Base-by-base conservation (phyloP, 2,797 vertebrate genomes). In the Urophycis tenuis region DNA sequence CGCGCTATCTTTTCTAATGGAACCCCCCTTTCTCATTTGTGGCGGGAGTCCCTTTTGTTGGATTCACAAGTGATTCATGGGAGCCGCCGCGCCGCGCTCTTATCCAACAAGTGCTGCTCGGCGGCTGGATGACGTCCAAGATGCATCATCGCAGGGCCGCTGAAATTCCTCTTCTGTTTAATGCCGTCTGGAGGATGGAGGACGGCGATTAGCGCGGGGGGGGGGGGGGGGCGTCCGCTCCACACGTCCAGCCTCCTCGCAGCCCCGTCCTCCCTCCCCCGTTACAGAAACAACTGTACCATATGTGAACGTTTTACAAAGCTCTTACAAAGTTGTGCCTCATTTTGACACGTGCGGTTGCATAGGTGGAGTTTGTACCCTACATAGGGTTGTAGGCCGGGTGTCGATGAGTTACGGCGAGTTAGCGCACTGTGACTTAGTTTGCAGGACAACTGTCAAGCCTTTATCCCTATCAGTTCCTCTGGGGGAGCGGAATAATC, bases 81-180 rank as follows among this genome's bases (percentile, higher is more conserved):
- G 83, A 82, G 83, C 79, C 80, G 85, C 81, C 64, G 69, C 82
- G 85, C 79, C 86, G 82, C 81, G n/a, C 2, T 67, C 25, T 11
- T 14, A 3, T 67, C 25, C 60, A 5, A 25, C n/a, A 10, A n/a
- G n/a, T n/a, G n/a, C n/a, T 67, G 53, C 53, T 25, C 53, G 22
- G 53, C 9, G 22, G 19, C 83, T 89, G 87, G 86, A 86, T 78
- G 78, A 84, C 73, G 85, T 90, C 88, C 89, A 87, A 88, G 85
- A 86, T 77, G 83, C 86, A 88, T 86, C 84, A 78, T 86, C 86
- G 53, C 79, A 77, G 84, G 86, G 86, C 69, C 6, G 78, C 85
- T 83, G 84, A 84, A 87, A 81, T 84, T 86, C 80, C 77, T 82
- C 70, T 86, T 60, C 80, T 39, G 15, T 75, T 81, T 84, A 80